Evolutionary conservation across 2,888 invertebrate genomes (phyloP).

Genomic region (Poecilus cupreus): DNA sequence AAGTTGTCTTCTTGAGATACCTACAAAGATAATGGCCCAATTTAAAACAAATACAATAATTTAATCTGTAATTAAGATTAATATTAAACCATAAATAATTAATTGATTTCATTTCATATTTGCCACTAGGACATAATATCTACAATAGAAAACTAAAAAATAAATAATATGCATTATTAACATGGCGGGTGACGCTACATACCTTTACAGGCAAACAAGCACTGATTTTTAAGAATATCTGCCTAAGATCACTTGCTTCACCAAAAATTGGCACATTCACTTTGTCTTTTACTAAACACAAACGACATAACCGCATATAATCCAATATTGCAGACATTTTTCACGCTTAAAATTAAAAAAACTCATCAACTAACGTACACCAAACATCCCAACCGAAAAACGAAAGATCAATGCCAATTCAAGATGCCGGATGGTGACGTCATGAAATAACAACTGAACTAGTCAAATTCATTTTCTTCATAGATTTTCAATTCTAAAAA

Average conservation of each 20-base stretch:
- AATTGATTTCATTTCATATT: neutral
- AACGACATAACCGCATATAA: conserved; percentile 71
- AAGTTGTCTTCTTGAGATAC: conserved; percentile 80
- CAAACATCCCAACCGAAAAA: conserved; percentile 36
- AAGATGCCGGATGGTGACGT: conserved; percentile 43
- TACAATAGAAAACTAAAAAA: conserved; percentile 13
- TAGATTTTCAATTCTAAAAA: neutral
- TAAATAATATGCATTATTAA: conserved; percentile 10
- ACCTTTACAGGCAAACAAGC: conserved; percentile 85
- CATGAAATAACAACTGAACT: conserved; percentile 15
- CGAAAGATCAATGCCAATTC: conserved; percentile 49
- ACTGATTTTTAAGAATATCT: conserved; percentile 81
- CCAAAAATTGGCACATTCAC: conserved; percentile 83
- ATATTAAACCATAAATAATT: neutral
- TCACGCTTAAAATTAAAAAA: conserved; percentile 44
- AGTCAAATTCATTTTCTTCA: conserved; percentile 26
- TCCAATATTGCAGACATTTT: conserved; percentile 71
- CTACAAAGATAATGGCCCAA: conserved; percentile 71
- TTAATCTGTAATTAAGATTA: neutral
- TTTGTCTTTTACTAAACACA: conserved; percentile 72
- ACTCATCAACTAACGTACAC: conserved; percentile 40
- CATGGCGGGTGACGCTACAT: conserved; percentile 66
- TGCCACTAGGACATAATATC: neutral
- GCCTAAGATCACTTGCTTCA: conserved; percentile 78
- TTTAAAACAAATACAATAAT: neutral